Evolutionary conservation across 2,888 invertebrate species (phyloP).

Genomic region (Palloptera scutellata): DNA sequence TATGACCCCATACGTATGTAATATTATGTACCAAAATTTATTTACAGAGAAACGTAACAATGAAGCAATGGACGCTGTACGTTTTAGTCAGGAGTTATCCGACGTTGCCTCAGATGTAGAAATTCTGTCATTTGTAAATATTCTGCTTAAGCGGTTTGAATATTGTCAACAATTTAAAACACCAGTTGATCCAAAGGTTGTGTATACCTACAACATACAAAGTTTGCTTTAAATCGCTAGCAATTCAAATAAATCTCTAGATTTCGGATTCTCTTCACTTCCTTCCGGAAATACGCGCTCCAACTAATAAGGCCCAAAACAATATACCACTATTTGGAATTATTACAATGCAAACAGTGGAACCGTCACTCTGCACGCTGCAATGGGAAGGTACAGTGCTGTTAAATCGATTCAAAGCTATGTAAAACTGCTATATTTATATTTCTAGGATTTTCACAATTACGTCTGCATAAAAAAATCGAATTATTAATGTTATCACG

Average conservation of each 20-base stretch:
- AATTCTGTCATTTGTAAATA: conserved; percentile 72
- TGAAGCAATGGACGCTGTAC: conserved; percentile 70
- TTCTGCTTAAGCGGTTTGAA: conserved; percentile 73
- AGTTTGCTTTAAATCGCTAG: background rate
- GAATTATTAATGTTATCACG: conserved; percentile 70
- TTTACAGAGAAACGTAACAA: conserved; percentile 66
- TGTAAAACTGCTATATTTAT: background rate
- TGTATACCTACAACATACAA: background rate
- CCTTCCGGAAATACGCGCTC: conserved; percentile 67
- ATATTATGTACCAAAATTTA: too few species aligned
- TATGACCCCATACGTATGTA: too few species aligned
- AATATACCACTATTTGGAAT: conserved; percentile 68
- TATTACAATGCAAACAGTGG: conserved; percentile 72
- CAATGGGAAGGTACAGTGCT: conserved; percentile 59
- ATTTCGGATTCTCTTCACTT: conserved; percentile 67
- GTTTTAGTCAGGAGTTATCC: conserved; percentile 73
- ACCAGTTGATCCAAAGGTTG: conserved; percentile 63
- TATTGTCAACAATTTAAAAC: conserved; percentile 68
- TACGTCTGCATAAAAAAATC: conserved; percentile 71
- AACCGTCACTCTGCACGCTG: conserved; percentile 69
- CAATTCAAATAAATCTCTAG: conserved; percentile 38
- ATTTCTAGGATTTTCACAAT: conserved; percentile 55
- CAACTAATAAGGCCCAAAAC: conserved; percentile 59
- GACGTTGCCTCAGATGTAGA: conserved; percentile 75
- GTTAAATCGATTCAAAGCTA: background rate